Percentiles rank a stretch among this genome's conserved stretches.
phyloP scores from a whole-genome alignment of 2,888 invertebrate species.

The Abrostola triplasia region DNA sequence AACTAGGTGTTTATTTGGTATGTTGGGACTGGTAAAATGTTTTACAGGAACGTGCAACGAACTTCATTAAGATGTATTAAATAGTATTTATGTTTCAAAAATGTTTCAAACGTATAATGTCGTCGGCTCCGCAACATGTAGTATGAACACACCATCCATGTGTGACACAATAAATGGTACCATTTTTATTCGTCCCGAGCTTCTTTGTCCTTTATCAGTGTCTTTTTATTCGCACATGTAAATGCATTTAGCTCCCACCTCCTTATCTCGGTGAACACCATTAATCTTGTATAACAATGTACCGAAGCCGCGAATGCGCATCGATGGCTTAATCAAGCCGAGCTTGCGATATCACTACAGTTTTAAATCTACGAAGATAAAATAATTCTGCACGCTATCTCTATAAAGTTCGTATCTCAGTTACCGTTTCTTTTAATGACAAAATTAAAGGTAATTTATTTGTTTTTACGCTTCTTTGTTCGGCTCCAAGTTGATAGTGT shows the following conservation, averaged over 20 bases:
- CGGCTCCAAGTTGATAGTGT: not conserved
- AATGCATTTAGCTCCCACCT: constrained; percentile 87
- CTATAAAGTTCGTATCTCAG: constrained; percentile 38
- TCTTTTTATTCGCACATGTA: constrained; percentile 86
- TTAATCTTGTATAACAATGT: constrained; percentile 88
- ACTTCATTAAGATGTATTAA: too few relatives aligned
- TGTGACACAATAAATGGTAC: constrained; percentile 65
- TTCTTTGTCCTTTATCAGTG: constrained; percentile 85
- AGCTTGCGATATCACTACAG: constrained; percentile 68
- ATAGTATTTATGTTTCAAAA: not conserved
- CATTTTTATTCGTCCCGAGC: constrained; percentile 76
- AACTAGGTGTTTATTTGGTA: constrained; percentile 1
- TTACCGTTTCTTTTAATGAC: constrained; percentile 49
- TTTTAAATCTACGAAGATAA: constrained; percentile 70
- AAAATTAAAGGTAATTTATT: constrained; percentile 31
- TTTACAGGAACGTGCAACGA: not conserved
- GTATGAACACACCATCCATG: constrained; percentile 37
- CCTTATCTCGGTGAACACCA: constrained; percentile 84
- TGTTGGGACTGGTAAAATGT: too few relatives aligned
- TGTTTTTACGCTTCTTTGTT: constrained; percentile 33
- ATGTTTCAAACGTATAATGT: not conserved
- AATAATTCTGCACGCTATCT: constrained; percentile 56
- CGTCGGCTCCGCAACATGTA: constrained; percentile 8
- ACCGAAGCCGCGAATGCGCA: constrained; percentile 74
- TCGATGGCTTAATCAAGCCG: constrained; percentile 83